Evolutionary conservation across 2,888 invertebrate genomes (phyloP), one percentile per base, ranked within the genome.

Genomic region (Dione vanillae): DNA sequence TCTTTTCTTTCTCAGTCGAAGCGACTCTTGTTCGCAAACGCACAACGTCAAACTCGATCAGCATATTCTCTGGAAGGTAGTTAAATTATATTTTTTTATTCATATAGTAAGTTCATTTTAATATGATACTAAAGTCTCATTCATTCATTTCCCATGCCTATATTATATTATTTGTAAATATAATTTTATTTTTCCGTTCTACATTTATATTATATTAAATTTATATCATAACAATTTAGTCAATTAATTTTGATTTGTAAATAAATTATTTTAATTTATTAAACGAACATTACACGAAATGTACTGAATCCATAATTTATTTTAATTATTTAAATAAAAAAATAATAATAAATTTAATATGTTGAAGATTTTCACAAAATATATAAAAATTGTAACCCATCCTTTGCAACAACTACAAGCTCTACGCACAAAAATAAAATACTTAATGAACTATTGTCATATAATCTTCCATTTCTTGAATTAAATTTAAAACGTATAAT

Each of bases 11-110:
- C 95, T 74, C 94, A 96, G 96, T 95, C 83, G 96, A 96, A 74
- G 95, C 95, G 27, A 94, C 95, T 73, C 93, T 96, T 70, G 95
- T 96, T 65, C 94, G 96, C 74, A 96, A 96, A 86, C 94, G 96
- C 79, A 95, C 95, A 73, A 94, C 95, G 71, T 96, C 96, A 73
- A 96, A 96, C 82, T 95, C 96, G 71, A 96, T 96, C 86, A 96
- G 94, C 87, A 96, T 96, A 90, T 96, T 96, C 89, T 96, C 96
- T 58, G 94, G 95, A 78, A 96, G 96, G 95, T 96, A 96, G 95
- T 91, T 81, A 54, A 66, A 59, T 70, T 58, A 47, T 6, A 37
- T 16, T 40, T 40, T 49, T 41, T 12, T 14, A 65, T 37, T 37
- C 65, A 41, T 64, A 56, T 47, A 62, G 59, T 67, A 58, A 62